Evolutionary conservation across 2,888 invertebrate genomes (phyloP), one percentile per base, ranked within the genome.

Genomic region (Scaeva pyrastri): DNA sequence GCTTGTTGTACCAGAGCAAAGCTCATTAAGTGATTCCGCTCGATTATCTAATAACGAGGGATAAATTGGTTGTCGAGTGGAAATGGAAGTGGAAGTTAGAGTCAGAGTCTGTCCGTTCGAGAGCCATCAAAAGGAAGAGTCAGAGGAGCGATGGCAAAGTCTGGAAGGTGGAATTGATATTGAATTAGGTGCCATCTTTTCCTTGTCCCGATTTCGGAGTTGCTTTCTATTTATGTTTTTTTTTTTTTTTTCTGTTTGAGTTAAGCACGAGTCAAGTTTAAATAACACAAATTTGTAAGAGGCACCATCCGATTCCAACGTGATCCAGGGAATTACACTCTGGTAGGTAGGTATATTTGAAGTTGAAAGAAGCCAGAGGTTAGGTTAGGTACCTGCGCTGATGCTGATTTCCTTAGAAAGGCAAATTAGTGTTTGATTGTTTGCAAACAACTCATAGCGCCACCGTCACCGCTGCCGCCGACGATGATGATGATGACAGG

Each of bases 31-130:
- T 72, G 64, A 85, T 80, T 76, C 75, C 66, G 72, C 72, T 76
- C 80, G 80, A 85, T 75, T 80, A 80, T 85, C 84, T 85, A 80
- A 85, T 85, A 85, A 85, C 74, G 84, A 85, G 75, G 60, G 58
- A 75, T 80, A 80, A 76, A 85, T 85, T 72, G 72, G 58, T n/a
- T n/a, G n/a, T n/a, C n/a, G n/a, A n/a, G n/a, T n/a, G n/a, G n/a
- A n/a, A n/a, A n/a, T 45, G 39, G 48, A 55, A 62, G 64, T 43
- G 55, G 74, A 68, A 60, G 36, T 36, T 23, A 23, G 5, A 36
- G 2, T 12, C 11, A 48, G 10, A 21, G 14, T 19, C 58, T 36
- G 31, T 8, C 11, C 16, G 5, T 31, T 31, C 8, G 31, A 31
- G 31, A 31, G 31, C 6, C 8, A 31, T n/a, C n/a, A 7, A 31